A percentile compares a stretch with the other conserved stretches of the same genome.
Conservation (phyloP, 1,140 invertebrate species). For the Cryptotermes secundus region DNA sequence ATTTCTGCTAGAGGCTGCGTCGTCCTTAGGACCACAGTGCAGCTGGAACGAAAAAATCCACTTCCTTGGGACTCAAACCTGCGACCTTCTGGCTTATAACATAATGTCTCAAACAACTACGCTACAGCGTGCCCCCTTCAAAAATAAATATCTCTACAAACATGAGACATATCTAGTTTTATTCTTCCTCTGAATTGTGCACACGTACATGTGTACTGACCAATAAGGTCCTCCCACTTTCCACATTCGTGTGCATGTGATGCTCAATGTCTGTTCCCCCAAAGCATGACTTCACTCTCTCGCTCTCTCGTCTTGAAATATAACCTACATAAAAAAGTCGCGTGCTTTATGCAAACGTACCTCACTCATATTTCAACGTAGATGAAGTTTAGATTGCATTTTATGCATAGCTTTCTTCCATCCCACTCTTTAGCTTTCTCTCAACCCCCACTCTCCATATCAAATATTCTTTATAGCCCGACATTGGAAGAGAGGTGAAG, state of each 20-base stretch:
- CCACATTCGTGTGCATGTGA: neutral
- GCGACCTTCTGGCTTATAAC: too few relatives aligned
- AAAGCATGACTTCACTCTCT: slow-evolving; percentile 13
- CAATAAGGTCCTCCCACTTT: neutral
- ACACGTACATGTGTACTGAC: too few relatives aligned
- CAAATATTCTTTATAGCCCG: slow-evolving; percentile 33
- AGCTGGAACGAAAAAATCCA: too few relatives aligned
- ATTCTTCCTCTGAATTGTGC: too few relatives aligned
- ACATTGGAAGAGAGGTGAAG: slow-evolving; percentile 28
- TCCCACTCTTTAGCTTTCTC: neutral
- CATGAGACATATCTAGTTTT: too few relatives aligned
- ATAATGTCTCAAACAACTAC: too few relatives aligned
- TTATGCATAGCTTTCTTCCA: slow-evolving; percentile 34
- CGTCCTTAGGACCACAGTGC: too few relatives aligned
- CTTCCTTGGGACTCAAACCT: too few relatives aligned
- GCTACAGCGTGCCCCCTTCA: too few relatives aligned
- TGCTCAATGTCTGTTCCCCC: neutral
- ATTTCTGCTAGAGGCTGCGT: too few relatives aligned
- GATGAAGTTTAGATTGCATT: slow-evolving; percentile 35
- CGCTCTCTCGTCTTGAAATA: slow-evolving; percentile 19
- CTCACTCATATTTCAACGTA: slow-evolving; percentile 26
- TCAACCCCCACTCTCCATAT: slow-evolving; percentile 22
- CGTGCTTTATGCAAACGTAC: slow-evolving; percentile 25
- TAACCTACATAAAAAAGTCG: slow-evolving; percentile 22
- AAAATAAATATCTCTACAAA: too few relatives aligned